Base-by-base conservation (phyloP, 1,140 invertebrate species). In the Ooceraea biroi region DNA sequence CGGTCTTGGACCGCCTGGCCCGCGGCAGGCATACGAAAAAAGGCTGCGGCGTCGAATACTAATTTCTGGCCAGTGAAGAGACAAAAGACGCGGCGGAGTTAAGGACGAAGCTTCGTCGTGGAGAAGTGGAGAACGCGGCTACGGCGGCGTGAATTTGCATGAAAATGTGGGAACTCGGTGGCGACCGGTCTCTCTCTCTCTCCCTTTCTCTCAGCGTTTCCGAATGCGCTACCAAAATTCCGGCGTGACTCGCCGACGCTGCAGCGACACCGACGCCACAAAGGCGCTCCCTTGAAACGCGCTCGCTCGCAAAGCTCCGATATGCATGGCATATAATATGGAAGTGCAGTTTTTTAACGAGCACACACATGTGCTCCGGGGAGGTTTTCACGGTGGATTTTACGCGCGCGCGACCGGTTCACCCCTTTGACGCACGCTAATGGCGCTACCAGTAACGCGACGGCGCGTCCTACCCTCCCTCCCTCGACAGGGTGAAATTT, bases 21-120 rank as follows among this genome's bases (percentile, higher is more conserved):
- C 68, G 77, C 58, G 68, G 88, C 88, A 89, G 68, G 88, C 88
- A 89, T 90, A 90, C 89, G 82, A 88, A 90, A 90, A 88, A 85
- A 77, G 78, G 58, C 69, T 50, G 84, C 74, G 68, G 52, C 27
- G 19, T 65, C 46, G 88, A 90, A 87, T 86, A 89, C 88, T 84
- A 89, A 89, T 88, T 85, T 22, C 58, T 72, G 22, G 36, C 57
- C 27, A 57, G 3, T 25, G 41, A 17, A 41, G 46, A 27, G 50
- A 68, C 63, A 76, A 83, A 65, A 55, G 71, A 50, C 66, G 73
- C 46, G 82, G 63, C 44, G 58, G 22, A 65, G 60, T 69, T 30
- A 48, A 68, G 41, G 55, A n/a, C 41, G 60, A 63, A 61, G 25
- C 30, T 19, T 27, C 66, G 27, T 3, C 30, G n/a, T 1, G 30